phyloP scores from a whole-genome alignment of 1,140 invertebrate species.

The Philopotamus ludificatus region DNA sequence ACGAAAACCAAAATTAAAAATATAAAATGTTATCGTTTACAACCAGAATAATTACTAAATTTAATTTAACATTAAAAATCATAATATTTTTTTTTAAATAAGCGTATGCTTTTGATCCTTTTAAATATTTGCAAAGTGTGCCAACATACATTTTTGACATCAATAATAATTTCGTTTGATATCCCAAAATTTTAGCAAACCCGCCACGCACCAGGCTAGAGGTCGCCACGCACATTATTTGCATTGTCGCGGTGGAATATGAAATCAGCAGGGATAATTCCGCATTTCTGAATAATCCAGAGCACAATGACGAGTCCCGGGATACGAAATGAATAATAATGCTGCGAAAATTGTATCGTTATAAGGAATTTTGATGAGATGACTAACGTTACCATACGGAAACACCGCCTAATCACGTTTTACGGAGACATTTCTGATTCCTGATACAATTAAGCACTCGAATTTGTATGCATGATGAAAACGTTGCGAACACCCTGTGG shows the following conservation, averaged over 20 bases:
- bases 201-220: too few species aligned
- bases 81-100: too few species aligned
- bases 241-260: slow-evolving; percentile 20
- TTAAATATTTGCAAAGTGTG: too few species aligned
- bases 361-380: slow-evolving; percentile 21
- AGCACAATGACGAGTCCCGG: slow-evolving; percentile 19
- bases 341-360: slow-evolving; percentile 22
- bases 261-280: slow-evolving; percentile 16
- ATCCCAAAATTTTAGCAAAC: neutral
- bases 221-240: neutral
- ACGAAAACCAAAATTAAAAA: too few species aligned
- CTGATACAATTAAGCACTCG: neutral
- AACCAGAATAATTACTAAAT: too few species aligned
- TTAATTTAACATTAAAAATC: too few species aligned
- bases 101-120: too few species aligned
- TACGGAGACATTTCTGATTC: neutral
- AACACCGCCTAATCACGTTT: slow-evolving; percentile 10
- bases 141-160: too few species aligned
- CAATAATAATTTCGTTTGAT: neutral
- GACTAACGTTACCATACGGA: slow-evolving; percentile 9
- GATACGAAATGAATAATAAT: slow-evolving; percentile 27
- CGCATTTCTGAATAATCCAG: slow-evolving; percentile 24
- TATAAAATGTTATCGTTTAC: too few species aligned
- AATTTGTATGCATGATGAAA: too few species aligned
- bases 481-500: too few species aligned